These are phyloP conservation scores for Tachina grossa DNA, from an alignment of 2,888 invertebrate genomes.

Conservation along the genomic window DNA sequence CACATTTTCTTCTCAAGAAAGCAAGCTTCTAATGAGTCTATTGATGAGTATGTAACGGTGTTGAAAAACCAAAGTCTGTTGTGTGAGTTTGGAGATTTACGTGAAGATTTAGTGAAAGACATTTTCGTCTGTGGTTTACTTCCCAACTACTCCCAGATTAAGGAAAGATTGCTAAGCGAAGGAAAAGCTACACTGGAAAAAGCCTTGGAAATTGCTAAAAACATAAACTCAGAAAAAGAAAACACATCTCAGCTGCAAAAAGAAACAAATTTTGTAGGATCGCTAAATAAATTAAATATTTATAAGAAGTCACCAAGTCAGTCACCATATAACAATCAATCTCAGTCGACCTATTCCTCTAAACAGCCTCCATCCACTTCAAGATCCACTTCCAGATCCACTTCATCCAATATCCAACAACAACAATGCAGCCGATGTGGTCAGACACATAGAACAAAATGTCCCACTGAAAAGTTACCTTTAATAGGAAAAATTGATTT, in stretches of 20 bases:
- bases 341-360: neutral
- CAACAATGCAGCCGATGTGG: slow-evolving; percentile 9
- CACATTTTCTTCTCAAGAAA: slow-evolving; percentile 47
- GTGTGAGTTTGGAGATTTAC: slow-evolving; percentile 25
- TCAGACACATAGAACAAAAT: too few relatives aligned
- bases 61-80: slow-evolving; percentile 32
- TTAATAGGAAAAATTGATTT: slow-evolving; percentile 26
- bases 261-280: slow-evolving; percentile 21
- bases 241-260: slow-evolving; percentile 20
- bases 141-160: neutral
- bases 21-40: slow-evolving; percentile 9
- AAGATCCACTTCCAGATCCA: slow-evolving; percentile 6
- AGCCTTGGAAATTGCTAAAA: slow-evolving; percentile 11
- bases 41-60: slow-evolving; percentile 24
- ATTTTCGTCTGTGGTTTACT: slow-evolving; percentile 28
- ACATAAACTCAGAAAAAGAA: slow-evolving; percentile 20
- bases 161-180: slow-evolving; percentile 24
- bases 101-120: slow-evolving; percentile 3
- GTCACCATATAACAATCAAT: too few relatives aligned
- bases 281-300: slow-evolving; percentile 16
- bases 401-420: slow-evolving; percentile 3
- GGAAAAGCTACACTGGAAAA: slow-evolving; percentile 21
- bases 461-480: slow-evolving; percentile 49
- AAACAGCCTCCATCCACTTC: neutral
- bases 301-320: too few relatives aligned